phyloP scores from a whole-genome alignment of 2,888 invertebrate species.

The Dysmachus trigonus region DNA sequence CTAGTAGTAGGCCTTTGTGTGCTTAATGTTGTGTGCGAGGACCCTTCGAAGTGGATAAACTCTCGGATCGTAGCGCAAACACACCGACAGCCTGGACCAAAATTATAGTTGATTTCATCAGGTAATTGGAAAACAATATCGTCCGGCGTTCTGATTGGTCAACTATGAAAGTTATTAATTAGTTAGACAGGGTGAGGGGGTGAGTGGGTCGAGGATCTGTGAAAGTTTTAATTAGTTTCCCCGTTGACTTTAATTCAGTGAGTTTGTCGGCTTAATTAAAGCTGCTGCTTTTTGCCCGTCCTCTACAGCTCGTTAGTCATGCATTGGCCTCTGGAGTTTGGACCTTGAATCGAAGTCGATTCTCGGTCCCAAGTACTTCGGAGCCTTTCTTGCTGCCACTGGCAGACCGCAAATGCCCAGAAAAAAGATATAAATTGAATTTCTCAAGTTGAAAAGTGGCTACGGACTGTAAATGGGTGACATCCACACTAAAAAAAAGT shows the following conservation, averaged over 20 bases:
- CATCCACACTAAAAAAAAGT: background rate
- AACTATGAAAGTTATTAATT: conserved; percentile 40
- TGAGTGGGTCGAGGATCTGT: background rate
- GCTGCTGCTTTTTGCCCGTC: conserved; percentile 3
- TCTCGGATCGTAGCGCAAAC: background rate
- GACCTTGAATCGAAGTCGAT: background rate
- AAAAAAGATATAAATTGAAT: conserved; percentile 19
- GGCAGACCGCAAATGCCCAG: background rate
- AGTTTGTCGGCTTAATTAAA: conserved; percentile 35
- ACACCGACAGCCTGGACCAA: background rate
- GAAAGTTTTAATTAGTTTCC: conserved; percentile 36
- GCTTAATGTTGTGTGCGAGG: background rate
- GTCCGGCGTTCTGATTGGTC: conserved; percentile 10
- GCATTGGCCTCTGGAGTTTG: background rate
- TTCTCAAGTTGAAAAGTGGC: background rate
- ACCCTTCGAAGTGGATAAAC: background rate
- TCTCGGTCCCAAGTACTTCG: background rate
- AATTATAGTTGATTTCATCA: conserved; percentile 27
- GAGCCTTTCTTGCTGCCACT: background rate
- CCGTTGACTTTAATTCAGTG: conserved; percentile 31
- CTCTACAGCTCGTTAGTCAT: conserved; percentile 19
- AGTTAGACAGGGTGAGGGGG: background rate
- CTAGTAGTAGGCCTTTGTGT: background rate
- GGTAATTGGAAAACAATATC: conserved; percentile 36
- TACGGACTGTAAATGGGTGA: background rate